Base-by-base conservation (phyloP, 2,888 invertebrate genomes). In the Xestoiulus laeticollis region DNA sequence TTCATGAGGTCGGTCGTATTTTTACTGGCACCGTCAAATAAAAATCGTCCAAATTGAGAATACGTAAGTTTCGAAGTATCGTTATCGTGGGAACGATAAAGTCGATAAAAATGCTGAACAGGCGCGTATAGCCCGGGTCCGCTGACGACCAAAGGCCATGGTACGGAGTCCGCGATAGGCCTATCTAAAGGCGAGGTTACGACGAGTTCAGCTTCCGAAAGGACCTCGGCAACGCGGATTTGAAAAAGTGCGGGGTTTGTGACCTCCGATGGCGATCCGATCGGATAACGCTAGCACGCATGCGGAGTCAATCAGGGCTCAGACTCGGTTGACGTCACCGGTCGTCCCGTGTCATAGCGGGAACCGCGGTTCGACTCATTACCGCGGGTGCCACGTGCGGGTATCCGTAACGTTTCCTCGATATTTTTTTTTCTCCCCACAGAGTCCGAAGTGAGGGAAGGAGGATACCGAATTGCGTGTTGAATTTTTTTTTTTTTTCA, bases 111-210 rank as follows among this genome's bases (percentile, higher is more conserved):
- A 5, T 5, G 3, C 38, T 38, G 6, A 38, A 38, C 38, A 38
- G 38, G 38, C 38, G 48, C 48, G 12, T 48, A 4, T 48, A 48
- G 68, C 22, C 68, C 68, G 68, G 26, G 26, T 22, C 6, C 22
- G 68, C 68, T 26, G 68, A 22, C 26, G 68, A 22, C 22, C 68
- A 68, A 68, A 68, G 68, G 68, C 68, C 68, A 68, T 68, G 68
- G 53, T 19, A 19, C 19, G 53, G 53, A 38, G 38, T 38, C n/a
- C n/a, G 53, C 53, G 48, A 48, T 53, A n/a, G 53, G 53, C 53
- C 53, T n/a, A n/a, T n/a, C n/a, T n/a, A n/a, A n/a, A 53, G n/a
- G 53, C 53, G 53, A 19, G 19, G 53, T 53, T 53, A 16, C 14
- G 48, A 16, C 43, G 43, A 10, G 5, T 5, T 5, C 43, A 53